These are phyloP conservation scores for Enteromius viviparus DNA, from an alignment of 2,797 vertebrate genomes.

Conservation along the genomic window DNA sequence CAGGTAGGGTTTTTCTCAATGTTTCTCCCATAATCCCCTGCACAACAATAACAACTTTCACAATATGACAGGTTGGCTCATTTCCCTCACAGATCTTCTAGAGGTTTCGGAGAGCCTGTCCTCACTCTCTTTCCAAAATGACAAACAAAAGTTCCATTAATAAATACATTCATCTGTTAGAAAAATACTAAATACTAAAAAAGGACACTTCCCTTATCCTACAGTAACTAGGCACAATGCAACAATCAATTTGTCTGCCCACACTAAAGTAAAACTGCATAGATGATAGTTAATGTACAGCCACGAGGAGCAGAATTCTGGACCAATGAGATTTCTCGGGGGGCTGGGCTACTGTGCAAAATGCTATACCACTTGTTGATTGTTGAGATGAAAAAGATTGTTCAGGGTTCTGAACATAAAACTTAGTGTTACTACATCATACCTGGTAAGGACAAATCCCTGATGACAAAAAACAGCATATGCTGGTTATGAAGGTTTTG, in stretches of 20 bases:
- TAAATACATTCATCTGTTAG: not conserved
- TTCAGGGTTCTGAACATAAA: not conserved
- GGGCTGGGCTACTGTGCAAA: not conserved
- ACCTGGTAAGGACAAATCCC: not conserved
- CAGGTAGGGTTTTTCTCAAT: constrained; percentile 14
- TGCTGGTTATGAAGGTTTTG: too few relatives aligned
- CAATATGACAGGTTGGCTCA: not conserved
- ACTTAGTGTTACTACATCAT: not conserved
- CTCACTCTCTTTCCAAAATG: not conserved
- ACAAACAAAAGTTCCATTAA: not conserved
- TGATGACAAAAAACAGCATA: too few relatives aligned
- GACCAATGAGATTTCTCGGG: not conserved
- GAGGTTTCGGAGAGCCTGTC: not conserved
- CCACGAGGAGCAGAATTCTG: not conserved
- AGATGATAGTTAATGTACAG: not conserved
- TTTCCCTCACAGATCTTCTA: not conserved
- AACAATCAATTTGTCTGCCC: not conserved
- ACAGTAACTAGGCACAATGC: not conserved
- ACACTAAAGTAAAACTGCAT: constrained; percentile 1
- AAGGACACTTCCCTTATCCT: not conserved
- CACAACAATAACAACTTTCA: constrained; percentile 38
- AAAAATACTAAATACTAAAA: not conserved
- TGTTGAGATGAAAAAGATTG: not conserved
- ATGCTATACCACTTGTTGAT: not conserved
- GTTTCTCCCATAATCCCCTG: constrained; percentile 10